phyloP scores from a whole-genome alignment of 1,140 invertebrate genomes.

The Belonocnema kinseyi region DNA sequence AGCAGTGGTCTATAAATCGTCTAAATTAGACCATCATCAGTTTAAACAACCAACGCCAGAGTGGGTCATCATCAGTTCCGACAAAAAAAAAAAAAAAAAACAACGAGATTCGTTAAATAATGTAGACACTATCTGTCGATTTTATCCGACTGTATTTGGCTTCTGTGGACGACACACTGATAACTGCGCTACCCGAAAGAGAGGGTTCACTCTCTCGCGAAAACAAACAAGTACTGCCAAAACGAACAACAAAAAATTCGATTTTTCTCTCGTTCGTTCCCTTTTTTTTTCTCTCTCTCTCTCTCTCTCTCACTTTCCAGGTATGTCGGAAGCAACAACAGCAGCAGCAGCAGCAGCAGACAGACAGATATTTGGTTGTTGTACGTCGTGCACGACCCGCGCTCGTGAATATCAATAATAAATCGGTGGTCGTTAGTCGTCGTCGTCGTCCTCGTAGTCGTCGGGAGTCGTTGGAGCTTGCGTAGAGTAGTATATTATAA shows the following conservation, averaged over 20 bases:
- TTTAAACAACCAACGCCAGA: too few relatives aligned
- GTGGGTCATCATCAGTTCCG: too few relatives aligned
- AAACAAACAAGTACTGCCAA: too few relatives aligned
- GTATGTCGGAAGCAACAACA: constrained; percentile 62
- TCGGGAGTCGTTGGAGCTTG: constrained; percentile 41
- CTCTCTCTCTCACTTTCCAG: constrained; percentile 46
- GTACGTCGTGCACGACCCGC: constrained; percentile 46
- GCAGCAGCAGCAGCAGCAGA: too few relatives aligned
- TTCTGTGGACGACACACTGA: constrained; percentile 32
- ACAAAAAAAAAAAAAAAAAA: too few relatives aligned
- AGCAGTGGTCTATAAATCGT: too few relatives aligned
- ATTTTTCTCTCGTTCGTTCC: background rate
- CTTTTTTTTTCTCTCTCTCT: constrained; percentile 32
- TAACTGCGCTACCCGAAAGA: constrained; percentile 52
- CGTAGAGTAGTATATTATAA: constrained; percentile 37
- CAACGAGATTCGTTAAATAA: background rate
- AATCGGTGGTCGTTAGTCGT: constrained; percentile 49
- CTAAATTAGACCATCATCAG: too few relatives aligned
- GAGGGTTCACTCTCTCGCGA: background rate
- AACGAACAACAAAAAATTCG: constrained; percentile 36
- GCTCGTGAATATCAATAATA: constrained; percentile 32
- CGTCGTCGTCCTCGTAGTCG: background rate
- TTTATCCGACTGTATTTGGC: constrained; percentile 22
- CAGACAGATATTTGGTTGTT: constrained; percentile 63
- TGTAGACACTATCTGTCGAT: background rate